A percentile compares a stretch with the other conserved stretches of the same genome.
Conservation (phyloP, 2,888 invertebrate genomes). For the Drosophila longiperda region DNA sequence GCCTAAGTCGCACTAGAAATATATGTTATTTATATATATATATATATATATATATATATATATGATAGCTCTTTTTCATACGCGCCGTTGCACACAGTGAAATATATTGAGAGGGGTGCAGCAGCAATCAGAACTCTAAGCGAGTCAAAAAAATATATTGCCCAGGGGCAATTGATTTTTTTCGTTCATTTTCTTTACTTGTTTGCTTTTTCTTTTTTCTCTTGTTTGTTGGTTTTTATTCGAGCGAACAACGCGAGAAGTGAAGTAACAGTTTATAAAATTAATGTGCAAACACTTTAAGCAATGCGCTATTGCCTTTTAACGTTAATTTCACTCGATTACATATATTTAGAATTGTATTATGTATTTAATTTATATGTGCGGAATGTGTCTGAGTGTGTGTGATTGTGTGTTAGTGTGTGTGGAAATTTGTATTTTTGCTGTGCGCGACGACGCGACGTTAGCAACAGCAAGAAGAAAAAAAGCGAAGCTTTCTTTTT, state of each 20-base stretch:
- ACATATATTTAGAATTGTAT: constrained; percentile 19
- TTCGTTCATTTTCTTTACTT: constrained; percentile 32
- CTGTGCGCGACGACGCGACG: constrained; percentile 64
- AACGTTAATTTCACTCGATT: constrained; percentile 35
- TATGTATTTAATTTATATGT: constrained; percentile 55
- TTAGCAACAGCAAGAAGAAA: constrained; percentile 58
- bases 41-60: constrained; percentile 6
- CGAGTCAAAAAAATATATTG: constrained; percentile 47
- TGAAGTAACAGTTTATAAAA: constrained; percentile 23
- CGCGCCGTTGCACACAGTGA: constrained; percentile 29
- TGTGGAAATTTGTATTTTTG: constrained; percentile 36
- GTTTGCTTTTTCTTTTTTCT: constrained; percentile 21
- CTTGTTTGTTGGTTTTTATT: constrained; percentile 22
- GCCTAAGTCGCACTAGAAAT: not conserved
- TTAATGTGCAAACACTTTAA: constrained; percentile 32
- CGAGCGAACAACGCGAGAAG: constrained; percentile 7
- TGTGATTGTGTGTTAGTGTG: constrained; percentile 7
- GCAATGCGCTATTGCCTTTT: constrained; percentile 7
- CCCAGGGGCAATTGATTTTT: constrained; percentile 71
- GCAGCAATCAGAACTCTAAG: constrained; percentile 17
- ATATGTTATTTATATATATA: constrained; percentile 6
- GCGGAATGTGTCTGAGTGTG: constrained; percentile 21
- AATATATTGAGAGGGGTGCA: not conserved
- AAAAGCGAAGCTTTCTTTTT: constrained; percentile 51
- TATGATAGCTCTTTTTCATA: constrained; percentile 14